Evolutionary conservation across 2,888 invertebrate species (phyloP), one percentile per base, ranked within the genome.

Genomic region (Trichacis sp.): DNA sequence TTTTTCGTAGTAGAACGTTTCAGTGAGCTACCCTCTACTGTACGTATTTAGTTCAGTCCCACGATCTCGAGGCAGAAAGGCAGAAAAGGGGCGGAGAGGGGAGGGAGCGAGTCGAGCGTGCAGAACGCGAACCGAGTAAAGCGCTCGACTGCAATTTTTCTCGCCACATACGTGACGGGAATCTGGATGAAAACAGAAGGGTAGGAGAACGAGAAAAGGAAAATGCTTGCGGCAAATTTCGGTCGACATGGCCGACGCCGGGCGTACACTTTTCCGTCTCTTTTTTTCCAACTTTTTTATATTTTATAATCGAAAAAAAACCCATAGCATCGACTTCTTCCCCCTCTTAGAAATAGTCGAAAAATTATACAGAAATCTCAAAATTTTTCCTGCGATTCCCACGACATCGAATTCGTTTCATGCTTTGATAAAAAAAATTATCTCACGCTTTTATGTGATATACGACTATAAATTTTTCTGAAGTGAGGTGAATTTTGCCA

Each of bases 141-240:
- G 82, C 82, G 84, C 82, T 83, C 81, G 78, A 77, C 83, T 83
- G 83, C 83, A 84, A 84, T 84, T 83, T 84, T 84, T 84, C 83
- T 84, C 83, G 83, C 83, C 79, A 84, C 79, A 82, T 82, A 83
- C 84, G 84, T 84, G 84, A 84, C 83, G 75, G 69, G 84, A 79
- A 82, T 84, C 74, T 74, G 77, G 82, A 82, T 78, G 76, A 78
- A 79, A 71, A 75, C 68, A 55, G 71, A 61, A 68, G 54, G 56
- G 50, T 47, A 54, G 29, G 69, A 60, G 59, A 53, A 50, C 65
- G 69, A 67, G 71, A 64, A 62, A 69, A 70, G 65, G 70, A 70
- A 69, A 68, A 73, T 73, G 71, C 72, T 70, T 70, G 68, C 68
- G 63, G 76, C 77, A 75, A 78, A 78, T 78, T 77, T 78, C 72